Conservation (phyloP, 2,113 vertebrate species). For the Chamaea fasciata region DNA sequence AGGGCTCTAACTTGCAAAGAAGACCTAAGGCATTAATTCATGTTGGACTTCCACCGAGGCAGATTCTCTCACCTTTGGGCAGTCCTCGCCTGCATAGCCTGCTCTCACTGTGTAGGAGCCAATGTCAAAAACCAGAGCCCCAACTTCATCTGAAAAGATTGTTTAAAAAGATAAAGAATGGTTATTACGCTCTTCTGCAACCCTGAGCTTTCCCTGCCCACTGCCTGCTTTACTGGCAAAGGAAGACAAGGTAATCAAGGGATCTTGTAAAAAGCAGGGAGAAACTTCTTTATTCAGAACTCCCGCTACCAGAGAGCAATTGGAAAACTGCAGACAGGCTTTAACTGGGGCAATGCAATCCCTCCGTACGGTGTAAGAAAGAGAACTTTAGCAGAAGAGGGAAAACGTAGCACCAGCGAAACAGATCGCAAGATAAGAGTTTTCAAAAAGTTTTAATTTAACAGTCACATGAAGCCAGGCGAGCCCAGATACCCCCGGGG, state of each 20-base stretch:
- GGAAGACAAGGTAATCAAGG: neutral
- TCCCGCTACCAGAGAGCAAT: neutral
- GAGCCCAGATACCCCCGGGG: neutral
- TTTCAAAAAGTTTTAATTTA: neutral
- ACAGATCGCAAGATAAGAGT: neutral
- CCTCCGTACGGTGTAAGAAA: neutral
- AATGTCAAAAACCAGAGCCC: slow-evolving; percentile 97
- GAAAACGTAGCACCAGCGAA: neutral
- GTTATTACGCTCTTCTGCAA: neutral
- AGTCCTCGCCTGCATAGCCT: slow-evolving; percentile 97
- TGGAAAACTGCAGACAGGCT: neutral
- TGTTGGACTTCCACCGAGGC: neutral
- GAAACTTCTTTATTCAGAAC: neutral
- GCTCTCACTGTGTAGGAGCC: slow-evolving; percentile 96
- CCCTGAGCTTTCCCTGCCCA: neutral
- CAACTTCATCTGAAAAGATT: slow-evolving; percentile 89
- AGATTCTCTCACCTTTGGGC: slow-evolving; percentile 87
- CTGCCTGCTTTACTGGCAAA: neutral
- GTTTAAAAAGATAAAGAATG: neutral
- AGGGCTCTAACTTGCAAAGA: neutral
- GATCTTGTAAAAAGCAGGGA: neutral
- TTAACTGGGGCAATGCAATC: neutral
- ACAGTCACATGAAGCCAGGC: neutral
- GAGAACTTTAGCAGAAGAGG: neutral
- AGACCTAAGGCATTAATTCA: neutral